Evolutionary conservation across 2,888 invertebrate genomes (phyloP).

Genomic region (Drosophila dives): DNA sequence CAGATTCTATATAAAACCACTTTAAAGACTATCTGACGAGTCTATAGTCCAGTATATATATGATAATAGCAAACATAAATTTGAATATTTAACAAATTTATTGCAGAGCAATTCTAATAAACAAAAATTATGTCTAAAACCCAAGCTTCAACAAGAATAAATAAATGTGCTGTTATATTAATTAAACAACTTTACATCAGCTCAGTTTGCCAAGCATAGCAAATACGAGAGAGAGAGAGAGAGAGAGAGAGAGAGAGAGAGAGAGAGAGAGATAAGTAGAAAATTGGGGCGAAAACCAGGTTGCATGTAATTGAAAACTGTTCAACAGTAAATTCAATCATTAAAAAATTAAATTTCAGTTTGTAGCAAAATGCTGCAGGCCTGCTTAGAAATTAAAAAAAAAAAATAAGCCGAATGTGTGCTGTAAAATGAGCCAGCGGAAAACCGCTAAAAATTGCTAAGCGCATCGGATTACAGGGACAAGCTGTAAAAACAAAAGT

Average conservation of each 20-base stretch:
- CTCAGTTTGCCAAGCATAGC: not conserved
- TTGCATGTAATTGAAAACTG: not conserved
- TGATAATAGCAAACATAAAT: not conserved
- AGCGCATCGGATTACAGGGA: slow-evolving; percentile 68
- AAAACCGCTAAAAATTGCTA: slow-evolving; percentile 57
- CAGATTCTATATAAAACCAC: not conserved
- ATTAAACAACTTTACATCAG: not conserved
- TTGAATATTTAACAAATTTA: not conserved
- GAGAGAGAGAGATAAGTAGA: too few species aligned
- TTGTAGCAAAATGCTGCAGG: not conserved
- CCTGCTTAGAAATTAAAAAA: too few species aligned
- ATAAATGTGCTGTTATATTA: not conserved
- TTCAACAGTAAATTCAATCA: not conserved
- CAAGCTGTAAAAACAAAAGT: slow-evolving; percentile 25
- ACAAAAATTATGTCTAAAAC: not conserved
- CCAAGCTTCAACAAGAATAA: too few species aligned
- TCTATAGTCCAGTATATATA: not conserved
- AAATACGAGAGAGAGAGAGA: too few species aligned
- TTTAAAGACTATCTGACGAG: not conserved
- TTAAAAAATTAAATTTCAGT: not conserved
- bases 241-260: not conserved
- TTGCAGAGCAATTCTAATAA: not conserved
- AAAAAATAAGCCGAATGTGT: not conserved
- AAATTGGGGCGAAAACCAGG: too few species aligned
- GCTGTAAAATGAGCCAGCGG: slow-evolving; percentile 41